phyloP scores from a whole-genome alignment of 2,797 vertebrate species.

The Thalassophryne amazonica region DNA sequence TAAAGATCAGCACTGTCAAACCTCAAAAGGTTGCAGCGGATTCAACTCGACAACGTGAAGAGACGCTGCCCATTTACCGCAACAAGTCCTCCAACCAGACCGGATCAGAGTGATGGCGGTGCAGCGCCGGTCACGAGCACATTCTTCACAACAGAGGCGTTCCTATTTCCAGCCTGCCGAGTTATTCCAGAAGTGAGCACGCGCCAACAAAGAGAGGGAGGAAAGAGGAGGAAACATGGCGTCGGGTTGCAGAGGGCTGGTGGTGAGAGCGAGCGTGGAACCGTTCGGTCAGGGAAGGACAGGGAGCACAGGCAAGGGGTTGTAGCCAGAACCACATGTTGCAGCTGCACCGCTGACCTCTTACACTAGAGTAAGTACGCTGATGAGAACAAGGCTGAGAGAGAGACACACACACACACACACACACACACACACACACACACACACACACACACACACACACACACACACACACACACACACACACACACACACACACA shows the following conservation, averaged over 20 bases:
- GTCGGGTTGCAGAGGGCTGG: conserved; percentile 52
- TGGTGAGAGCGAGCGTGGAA: conserved; percentile 35
- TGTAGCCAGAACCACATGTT: conserved; percentile 38
- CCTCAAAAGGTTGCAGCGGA: conserved; percentile 16
- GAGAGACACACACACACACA: conserved; percentile 16
- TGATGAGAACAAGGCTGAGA: conserved; percentile 26
- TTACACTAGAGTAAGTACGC: conserved; percentile 24
- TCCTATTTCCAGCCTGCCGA: neutral
- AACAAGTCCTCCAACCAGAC: neutral
- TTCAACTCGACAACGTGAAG: neutral
- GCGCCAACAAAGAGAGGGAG: conserved; percentile 21
- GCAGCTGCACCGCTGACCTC: conserved; percentile 20
- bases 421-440: neutral
- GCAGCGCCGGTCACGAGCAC: neutral
- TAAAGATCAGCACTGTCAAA: conserved; percentile 23
- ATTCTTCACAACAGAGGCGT: conserved; percentile 9
- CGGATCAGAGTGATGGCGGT: neutral
- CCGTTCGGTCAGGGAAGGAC: conserved; percentile 60
- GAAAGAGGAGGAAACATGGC: conserved; percentile 53
- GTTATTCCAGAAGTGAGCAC: conserved; percentile 2
- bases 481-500: neutral
- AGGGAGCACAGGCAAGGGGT: conserved; percentile 31
- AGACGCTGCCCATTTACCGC: neutral
- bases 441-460: neutral
- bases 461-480: neutral